Evolutionary conservation across 2,888 invertebrate genomes (phyloP).

Genomic region (Euphydryas editha): DNA sequence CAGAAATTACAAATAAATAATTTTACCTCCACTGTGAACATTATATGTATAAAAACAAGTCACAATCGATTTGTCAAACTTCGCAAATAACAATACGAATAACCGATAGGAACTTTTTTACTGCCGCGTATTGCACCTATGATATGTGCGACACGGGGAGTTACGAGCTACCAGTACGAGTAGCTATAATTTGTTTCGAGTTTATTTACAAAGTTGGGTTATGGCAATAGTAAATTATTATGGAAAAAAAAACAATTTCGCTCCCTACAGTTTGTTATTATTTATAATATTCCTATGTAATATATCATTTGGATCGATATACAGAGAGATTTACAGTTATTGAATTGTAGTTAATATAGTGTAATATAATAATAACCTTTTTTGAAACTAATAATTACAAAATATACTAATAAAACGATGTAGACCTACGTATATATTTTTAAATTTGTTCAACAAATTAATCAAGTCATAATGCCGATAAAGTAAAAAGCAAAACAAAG

Average conservation of each 20-base stretch:
- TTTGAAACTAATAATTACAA: too few species aligned
- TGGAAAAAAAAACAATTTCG: constrained; percentile 62
- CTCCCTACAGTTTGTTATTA: constrained; percentile 48
- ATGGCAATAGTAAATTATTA: constrained; percentile 66
- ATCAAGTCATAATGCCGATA: constrained; percentile 48
- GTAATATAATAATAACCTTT: too few species aligned
- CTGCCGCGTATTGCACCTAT: constrained; percentile 78
- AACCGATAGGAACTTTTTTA: constrained; percentile 70
- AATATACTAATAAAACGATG: too few species aligned
- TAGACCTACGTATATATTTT: neutral
- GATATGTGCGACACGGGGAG: constrained; percentile 71
- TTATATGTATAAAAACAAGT: constrained; percentile 58
- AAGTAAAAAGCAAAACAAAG: constrained; percentile 71
- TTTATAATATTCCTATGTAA: neutral
- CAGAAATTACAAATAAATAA: neutral
- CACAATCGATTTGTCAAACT: constrained; percentile 66
- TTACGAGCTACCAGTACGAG: too few species aligned
- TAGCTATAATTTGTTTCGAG: constrained; percentile 69
- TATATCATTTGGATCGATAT: neutral
- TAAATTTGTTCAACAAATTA: neutral
- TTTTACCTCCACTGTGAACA: constrained; percentile 19
- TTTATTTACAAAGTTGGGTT: constrained; percentile 79
- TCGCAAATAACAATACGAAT: constrained; percentile 61
- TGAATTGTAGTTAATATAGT: too few species aligned
- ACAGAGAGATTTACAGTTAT: too few species aligned